A percentile compares a stretch with the other conserved stretches of the same genome.
phyloP scores from a whole-genome alignment of 2,888 invertebrate genomes.

The Alloscopus bannaensis region DNA sequence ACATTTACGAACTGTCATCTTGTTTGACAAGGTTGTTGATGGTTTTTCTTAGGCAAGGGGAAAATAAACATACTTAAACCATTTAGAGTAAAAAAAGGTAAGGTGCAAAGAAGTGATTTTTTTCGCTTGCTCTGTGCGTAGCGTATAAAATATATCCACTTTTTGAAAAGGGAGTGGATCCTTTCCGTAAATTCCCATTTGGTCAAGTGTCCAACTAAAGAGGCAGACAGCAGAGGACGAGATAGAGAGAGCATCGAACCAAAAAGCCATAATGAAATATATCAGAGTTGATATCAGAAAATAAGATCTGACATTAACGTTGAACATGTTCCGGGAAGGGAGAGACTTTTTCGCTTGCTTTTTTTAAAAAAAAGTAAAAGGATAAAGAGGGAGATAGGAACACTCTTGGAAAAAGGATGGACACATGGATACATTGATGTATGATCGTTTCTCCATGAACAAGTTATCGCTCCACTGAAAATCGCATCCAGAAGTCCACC shows the following conservation, averaged over 20 bases:
- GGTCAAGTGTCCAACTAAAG: constrained; percentile 36
- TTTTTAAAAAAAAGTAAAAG: constrained; percentile 19
- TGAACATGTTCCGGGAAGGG: constrained; percentile 55
- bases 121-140: not conserved
- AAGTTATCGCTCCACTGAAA: constrained; percentile 25
- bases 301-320: constrained; percentile 58
- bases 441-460: constrained; percentile 24
- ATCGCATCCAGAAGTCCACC: constrained; percentile 15
- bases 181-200: constrained; percentile 13
- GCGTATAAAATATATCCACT: too few relatives aligned
- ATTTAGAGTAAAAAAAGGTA: constrained; percentile 29
- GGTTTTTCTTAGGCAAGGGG: constrained; percentile 18
- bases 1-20: constrained; percentile 53
- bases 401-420: constrained; percentile 32
- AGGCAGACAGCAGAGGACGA: constrained; percentile 43
- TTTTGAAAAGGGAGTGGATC: constrained; percentile 35
- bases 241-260: constrained; percentile 46
- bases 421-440: constrained; percentile 51
- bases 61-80: constrained; percentile 15
- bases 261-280: constrained; percentile 55
- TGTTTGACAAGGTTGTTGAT: constrained; percentile 55
- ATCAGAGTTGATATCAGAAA: constrained; percentile 57
- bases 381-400: constrained; percentile 16
- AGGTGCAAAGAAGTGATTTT: constrained; percentile 14
- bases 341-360: constrained; percentile 38